phyloP scores from a whole-genome alignment of 2,797 vertebrate species.

The Dipus sagitta region DNA sequence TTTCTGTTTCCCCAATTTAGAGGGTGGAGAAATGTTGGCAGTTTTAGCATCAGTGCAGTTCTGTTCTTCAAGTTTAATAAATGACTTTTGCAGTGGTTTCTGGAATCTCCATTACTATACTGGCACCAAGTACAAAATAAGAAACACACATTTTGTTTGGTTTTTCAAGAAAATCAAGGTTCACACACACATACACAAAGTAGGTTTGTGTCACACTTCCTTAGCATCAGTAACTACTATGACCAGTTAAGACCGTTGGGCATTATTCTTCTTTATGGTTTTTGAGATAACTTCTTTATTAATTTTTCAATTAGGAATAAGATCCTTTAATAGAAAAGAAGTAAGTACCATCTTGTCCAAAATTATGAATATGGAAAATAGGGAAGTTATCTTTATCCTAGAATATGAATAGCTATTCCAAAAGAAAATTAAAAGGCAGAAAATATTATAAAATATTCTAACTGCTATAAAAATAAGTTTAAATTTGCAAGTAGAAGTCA shows the following conservation, averaged over 20 bases:
- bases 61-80: slow-evolving; percentile 70
- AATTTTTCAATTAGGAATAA: not conserved
- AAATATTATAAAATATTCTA: not conserved
- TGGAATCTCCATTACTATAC: slow-evolving; percentile 73
- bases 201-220: slow-evolving; percentile 44
- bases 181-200: not conserved
- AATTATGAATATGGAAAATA: slow-evolving; percentile 70
- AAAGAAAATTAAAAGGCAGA: slow-evolving; percentile 41
- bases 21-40: slow-evolving; percentile 11
- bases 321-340: slow-evolving; percentile 18
- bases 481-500: not conserved
- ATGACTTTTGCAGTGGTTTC: slow-evolving; percentile 70
- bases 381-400: slow-evolving; percentile 16
- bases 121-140: slow-evolving; percentile 53
- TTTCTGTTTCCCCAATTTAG: slow-evolving; percentile 61
- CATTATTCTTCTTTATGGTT: not conserved
- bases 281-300: slow-evolving; percentile 16
- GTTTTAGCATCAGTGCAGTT: not conserved
- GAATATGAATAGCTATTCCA: slow-evolving; percentile 40
- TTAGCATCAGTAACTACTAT: not conserved
- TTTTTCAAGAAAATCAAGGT: slow-evolving; percentile 65
- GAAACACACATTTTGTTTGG: slow-evolving; percentile 65
- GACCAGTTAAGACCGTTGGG: not conserved
- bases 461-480: slow-evolving; percentile 25
- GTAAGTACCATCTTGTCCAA: slow-evolving; percentile 18